Percentiles rank a stretch among this genome's conserved stretches.
These are phyloP conservation scores for Campodea augens DNA, from an alignment of 1,140 invertebrate species.

Conservation along the genomic window DNA sequence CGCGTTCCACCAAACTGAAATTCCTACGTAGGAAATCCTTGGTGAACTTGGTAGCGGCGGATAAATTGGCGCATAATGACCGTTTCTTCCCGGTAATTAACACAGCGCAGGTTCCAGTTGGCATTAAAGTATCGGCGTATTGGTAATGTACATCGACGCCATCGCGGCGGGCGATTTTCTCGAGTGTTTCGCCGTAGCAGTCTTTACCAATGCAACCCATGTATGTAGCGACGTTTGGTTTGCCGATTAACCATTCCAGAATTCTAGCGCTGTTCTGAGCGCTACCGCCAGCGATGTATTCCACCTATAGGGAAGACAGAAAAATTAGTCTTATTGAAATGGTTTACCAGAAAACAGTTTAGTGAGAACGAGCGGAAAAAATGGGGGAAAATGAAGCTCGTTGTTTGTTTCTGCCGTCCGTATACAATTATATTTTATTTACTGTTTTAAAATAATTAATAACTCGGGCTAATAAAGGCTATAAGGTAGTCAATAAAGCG, in stretches of 20 bases:
- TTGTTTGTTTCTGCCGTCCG: no score
- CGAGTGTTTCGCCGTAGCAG: constrained; percentile 69
- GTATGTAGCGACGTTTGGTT: constrained; percentile 61
- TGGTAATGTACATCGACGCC: constrained; percentile 82
- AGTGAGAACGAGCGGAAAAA: no score
- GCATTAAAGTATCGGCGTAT: constrained; percentile 41
- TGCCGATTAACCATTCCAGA: constrained; percentile 65
- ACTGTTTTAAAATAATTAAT: no score
- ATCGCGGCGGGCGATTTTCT: constrained; percentile 52
- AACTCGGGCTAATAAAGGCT: no score
- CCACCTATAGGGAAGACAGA: no score
- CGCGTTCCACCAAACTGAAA: constrained; percentile 53
- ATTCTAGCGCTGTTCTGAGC: constrained; percentile 86
- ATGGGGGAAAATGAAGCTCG: no score
- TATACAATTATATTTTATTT: no score
- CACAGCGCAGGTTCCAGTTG: constrained; percentile 73
- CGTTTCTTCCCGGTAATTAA: constrained; percentile 63
- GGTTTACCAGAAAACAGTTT: no score
- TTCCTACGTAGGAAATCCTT: constrained; percentile 68
- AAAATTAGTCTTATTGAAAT: no score
- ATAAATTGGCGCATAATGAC: constrained; percentile 85
- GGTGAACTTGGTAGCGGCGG: constrained; percentile 85
- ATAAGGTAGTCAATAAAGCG: no score
- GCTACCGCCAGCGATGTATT: constrained; percentile 88
- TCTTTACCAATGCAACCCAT: constrained; percentile 94